Conservation (phyloP, 2,113 vertebrate genomes). For the Azemiops feae region DNA sequence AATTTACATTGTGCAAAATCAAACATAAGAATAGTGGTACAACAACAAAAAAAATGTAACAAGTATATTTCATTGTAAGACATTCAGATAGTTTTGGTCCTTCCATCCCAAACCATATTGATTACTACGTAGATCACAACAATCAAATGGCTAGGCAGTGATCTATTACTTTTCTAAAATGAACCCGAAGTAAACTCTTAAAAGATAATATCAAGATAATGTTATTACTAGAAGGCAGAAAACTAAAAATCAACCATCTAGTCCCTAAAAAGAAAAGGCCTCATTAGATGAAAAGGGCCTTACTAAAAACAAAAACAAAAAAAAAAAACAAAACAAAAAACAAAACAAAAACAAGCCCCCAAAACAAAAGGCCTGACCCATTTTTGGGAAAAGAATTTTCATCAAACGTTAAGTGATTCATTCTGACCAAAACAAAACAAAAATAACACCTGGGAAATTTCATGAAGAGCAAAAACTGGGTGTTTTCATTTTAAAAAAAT, state of each 20-base stretch:
- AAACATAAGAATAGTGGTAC: conserved; percentile 86
- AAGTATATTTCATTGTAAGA: conserved; percentile 74
- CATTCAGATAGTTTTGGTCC: conserved; percentile 89
- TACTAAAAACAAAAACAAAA: no score
- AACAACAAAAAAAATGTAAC: conserved; percentile 68
- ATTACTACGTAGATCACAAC: conserved; percentile 58
- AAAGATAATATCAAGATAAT: conserved; percentile 54
- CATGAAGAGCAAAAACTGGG: conserved; percentile 81
- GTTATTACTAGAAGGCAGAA: conserved; percentile 36
- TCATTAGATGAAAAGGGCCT: conserved; percentile 32
- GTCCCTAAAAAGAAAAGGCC: conserved; percentile 19
- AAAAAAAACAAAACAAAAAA: conserved; percentile 55
- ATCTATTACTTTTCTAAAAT: conserved; percentile 57
- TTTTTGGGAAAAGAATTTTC: conserved; percentile 53
- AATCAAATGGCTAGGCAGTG: conserved; percentile 64
- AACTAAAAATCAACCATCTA: conserved; percentile 48
- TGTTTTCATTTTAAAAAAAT: conserved; percentile 63
- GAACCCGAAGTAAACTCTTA: conserved; percentile 52
- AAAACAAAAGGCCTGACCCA: conserved; percentile 32
- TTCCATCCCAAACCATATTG: conserved; percentile 79
- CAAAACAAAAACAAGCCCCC: conserved; percentile 41
- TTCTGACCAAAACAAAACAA: conserved; percentile 7
- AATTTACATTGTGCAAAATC: conserved; percentile 99
- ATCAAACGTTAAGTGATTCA: conserved; percentile 63
- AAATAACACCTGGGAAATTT: conserved; percentile 70